These are phyloP conservation scores for Chelonoidis abingdonii DNA, from an alignment of 2,113 vertebrate species.

Conservation along the genomic window DNA sequence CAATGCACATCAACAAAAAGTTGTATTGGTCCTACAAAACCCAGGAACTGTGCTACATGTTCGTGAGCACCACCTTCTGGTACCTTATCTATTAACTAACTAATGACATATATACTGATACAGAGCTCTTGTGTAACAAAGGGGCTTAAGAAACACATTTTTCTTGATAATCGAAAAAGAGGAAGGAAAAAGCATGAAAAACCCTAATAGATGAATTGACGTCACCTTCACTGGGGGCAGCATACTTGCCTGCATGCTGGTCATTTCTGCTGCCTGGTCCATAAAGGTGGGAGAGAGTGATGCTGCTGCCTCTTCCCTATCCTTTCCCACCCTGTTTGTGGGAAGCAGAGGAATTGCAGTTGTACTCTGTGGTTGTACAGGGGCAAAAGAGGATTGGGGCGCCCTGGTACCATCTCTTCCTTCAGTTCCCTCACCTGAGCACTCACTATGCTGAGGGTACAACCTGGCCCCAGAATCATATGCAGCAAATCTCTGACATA, in stretches of 20 bases:
- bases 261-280: not conserved
- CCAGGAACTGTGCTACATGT: not conserved
- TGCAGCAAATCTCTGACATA: constrained; percentile 1
- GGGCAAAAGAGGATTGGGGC: not conserved
- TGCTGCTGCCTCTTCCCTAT: fast-evolving
- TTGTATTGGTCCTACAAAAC: not conserved
- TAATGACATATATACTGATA: not conserved
- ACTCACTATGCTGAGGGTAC: not conserved
- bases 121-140: too few species aligned
- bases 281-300: not conserved
- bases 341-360: not conserved
- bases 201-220: not conserved
- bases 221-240: not conserved
- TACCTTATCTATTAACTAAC: not conserved
- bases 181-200: not conserved
- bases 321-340: fast-evolving
- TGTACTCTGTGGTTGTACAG: not conserved
- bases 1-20: not conserved
- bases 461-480: not conserved
- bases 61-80: not conserved
- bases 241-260: not conserved
- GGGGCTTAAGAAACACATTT: too few species aligned
- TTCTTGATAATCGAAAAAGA: too few species aligned
- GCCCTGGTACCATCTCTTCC: not conserved
- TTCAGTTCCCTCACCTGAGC: fast-evolving